phyloP scores from a whole-genome alignment of 92 coral and sea anemone genomes.

The Parazoanthus swiftii region DNA sequence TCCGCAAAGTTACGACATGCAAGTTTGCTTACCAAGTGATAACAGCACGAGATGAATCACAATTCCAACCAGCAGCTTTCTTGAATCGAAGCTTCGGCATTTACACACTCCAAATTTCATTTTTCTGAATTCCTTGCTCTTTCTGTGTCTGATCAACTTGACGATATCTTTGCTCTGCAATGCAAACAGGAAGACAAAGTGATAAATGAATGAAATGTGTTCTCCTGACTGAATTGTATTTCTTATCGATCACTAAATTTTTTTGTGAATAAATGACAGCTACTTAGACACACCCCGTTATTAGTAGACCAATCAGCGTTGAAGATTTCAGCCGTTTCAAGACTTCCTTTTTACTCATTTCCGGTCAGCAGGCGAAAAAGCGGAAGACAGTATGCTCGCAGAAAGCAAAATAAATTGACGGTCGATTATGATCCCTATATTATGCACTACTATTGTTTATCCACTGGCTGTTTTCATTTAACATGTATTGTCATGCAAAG shows the following conservation, averaged over 20 bases:
- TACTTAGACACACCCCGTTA: conserved; percentile 34
- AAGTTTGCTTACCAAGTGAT: conserved; percentile 2
- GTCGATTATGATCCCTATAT: too few species aligned
- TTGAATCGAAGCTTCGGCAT: conserved; percentile 14
- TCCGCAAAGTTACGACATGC: conserved; percentile 22
- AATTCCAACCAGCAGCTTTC: neutral
- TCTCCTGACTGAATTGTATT: neutral
- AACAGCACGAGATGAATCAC: neutral
- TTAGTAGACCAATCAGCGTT: conserved; percentile 22
- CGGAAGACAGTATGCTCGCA: neutral
- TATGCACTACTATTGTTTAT: too few species aligned
- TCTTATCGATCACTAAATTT: conserved; percentile 2
- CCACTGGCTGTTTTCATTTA: neutral
- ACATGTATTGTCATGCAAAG: neutral
- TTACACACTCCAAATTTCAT: conserved; percentile 19
- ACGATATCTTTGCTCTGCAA: neutral
- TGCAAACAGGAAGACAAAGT: conserved; percentile 24
- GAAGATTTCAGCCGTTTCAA: neutral
- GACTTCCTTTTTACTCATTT: conserved; percentile 19
- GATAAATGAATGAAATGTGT: conserved; percentile 11
- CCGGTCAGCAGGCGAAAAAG: neutral
- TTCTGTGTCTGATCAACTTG: neutral
- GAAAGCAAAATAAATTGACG: too few species aligned
- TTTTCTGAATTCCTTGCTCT: neutral
- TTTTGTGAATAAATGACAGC: conserved; percentile 29